Conservation (phyloP, 2,797 vertebrate genomes). For the Percopsis omiscomaycus region DNA sequence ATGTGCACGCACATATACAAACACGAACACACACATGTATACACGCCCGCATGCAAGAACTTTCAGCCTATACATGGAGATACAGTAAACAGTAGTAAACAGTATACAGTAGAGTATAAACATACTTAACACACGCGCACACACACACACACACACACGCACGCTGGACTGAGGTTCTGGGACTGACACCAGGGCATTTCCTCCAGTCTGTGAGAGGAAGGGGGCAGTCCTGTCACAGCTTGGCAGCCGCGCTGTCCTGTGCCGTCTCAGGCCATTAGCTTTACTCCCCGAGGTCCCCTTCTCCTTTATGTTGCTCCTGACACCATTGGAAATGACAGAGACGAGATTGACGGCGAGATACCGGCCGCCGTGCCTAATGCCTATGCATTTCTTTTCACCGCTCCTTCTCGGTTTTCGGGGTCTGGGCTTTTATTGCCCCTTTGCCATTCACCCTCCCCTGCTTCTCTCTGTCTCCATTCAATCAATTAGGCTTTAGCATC, state of each 20-base stretch:
- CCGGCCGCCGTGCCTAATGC: conserved; percentile 7
- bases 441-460: conserved; percentile 20
- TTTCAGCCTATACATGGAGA: conserved; percentile 5
- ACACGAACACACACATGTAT: not conserved
- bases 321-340: conserved; percentile 33
- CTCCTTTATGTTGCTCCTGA: conserved; percentile 9
- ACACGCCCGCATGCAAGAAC: not conserved
- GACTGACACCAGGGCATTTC: conserved; percentile 48
- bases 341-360: conserved; percentile 15
- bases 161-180: conserved; percentile 36
- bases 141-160: conserved; percentile 4
- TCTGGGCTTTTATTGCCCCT: conserved; percentile 16
- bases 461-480: conserved; percentile 35
- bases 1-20: conserved; percentile 15
- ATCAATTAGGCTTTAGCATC: conserved; percentile 8
- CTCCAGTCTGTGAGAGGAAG: conserved; percentile 41
- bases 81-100: not conserved
- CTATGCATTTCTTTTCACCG: conserved; percentile 34
- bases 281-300: conserved; percentile 20
- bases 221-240: conserved; percentile 31
- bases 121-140: not conserved
- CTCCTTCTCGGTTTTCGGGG: conserved; percentile 13
- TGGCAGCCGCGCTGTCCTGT: conserved; percentile 33
- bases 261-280: conserved; percentile 35
- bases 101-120: not conserved